Evolutionary conservation across 2,113 vertebrate species (phyloP).

Genomic region (Hystrix brachyura): DNA sequence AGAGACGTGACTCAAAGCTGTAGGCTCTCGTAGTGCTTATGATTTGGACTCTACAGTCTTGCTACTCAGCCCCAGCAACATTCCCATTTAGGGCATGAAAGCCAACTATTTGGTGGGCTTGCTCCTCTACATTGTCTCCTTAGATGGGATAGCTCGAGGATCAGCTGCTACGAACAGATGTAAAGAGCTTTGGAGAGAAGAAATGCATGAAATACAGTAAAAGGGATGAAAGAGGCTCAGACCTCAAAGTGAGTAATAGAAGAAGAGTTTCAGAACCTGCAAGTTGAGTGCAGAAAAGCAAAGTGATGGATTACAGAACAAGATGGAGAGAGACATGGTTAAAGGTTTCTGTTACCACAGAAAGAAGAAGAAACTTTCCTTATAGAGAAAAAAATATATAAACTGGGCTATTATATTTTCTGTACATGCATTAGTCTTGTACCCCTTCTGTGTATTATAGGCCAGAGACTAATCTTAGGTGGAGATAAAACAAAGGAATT

Average conservation of each 20-base stretch:
- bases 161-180: conserved; percentile 43
- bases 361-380: not conserved
- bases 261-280: conserved; percentile 56
- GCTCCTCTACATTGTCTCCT: not conserved
- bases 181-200: conserved; percentile 63
- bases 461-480: conserved; percentile 30
- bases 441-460: not conserved
- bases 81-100: conserved; percentile 55
- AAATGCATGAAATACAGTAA: conserved; percentile 35
- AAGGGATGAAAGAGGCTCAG: conserved; percentile 68
- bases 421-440: not conserved
- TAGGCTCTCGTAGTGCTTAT: not conserved
- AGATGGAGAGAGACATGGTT: conserved; percentile 15
- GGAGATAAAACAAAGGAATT: conserved; percentile 28
- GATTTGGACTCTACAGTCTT: not conserved
- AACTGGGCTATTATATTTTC: not conserved
- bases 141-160: conserved; percentile 28
- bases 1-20: conserved; percentile 35
- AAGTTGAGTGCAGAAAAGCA: conserved; percentile 49
- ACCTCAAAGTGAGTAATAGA: conserved; percentile 59
- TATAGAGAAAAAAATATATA: not conserved
- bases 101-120: conserved; percentile 27
- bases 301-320: conserved; percentile 61
- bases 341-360: conserved; percentile 54
- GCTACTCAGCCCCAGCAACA: conserved; percentile 19